These are phyloP conservation scores for Drosophila prolongata DNA, from an alignment of 2,888 invertebrate genomes.

Conservation along the genomic window DNA sequence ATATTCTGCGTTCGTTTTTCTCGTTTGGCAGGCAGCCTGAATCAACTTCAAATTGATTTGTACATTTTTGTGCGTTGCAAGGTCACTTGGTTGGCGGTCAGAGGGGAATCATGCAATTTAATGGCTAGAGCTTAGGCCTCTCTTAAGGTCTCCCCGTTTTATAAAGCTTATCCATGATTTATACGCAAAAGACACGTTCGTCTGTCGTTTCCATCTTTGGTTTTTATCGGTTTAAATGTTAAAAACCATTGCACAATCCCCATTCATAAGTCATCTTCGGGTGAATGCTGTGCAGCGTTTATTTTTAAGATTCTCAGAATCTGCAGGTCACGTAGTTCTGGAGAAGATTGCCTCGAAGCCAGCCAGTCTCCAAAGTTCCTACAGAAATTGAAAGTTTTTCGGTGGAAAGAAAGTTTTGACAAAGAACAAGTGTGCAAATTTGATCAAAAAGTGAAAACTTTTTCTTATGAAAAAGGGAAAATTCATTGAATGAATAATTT, in stretches of 20 bases:
- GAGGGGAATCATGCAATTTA: constrained; percentile 30
- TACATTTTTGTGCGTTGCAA: constrained; percentile 40
- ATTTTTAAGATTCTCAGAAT: constrained; percentile 8
- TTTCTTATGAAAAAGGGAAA: too few species aligned
- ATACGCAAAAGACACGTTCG: constrained; percentile 28
- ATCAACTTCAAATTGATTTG: constrained; percentile 34
- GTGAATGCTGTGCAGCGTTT: constrained; percentile 1
- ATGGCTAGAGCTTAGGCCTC: constrained; percentile 25
- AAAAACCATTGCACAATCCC: constrained; percentile 14
- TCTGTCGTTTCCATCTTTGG: constrained; percentile 12
- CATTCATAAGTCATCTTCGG: constrained; percentile 18
- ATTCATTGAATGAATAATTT: too few species aligned
- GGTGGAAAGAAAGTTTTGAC: constrained; percentile 8
- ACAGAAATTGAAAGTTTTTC: constrained; percentile 19
- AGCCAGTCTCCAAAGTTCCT: background rate
- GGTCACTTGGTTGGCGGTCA: constrained; percentile 17
- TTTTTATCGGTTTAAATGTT: constrained; percentile 6
- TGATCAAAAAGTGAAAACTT: too few species aligned
- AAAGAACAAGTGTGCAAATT: background rate
- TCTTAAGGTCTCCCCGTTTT: background rate
- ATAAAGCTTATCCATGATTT: constrained; percentile 14
- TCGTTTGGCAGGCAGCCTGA: constrained; percentile 57
- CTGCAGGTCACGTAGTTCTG: constrained; percentile 29
- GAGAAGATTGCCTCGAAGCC: constrained; percentile 1
- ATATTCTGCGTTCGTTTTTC: constrained; percentile 73